A percentile compares a stretch with the other conserved stretches of the same genome.
Evolutionary conservation across 2,888 invertebrate species (phyloP).

Genomic region (Xylocampa areola): DNA sequence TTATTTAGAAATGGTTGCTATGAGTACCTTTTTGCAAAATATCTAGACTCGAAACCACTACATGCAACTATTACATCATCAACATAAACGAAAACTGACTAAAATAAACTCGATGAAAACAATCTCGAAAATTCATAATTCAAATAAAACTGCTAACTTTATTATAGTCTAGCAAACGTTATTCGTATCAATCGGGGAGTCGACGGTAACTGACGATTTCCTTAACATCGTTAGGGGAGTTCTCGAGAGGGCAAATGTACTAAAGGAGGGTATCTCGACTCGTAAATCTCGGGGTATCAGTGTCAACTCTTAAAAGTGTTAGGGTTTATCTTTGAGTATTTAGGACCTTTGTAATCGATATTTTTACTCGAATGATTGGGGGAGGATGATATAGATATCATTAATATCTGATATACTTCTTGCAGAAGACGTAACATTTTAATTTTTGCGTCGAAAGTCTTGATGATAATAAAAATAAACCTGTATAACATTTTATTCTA

Average conservation of each 20-base stretch:
- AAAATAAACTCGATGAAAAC: slow-evolving; percentile 28
- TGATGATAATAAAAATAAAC: no score
- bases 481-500: neutral
- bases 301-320: slow-evolving; percentile 56
- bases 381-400: neutral
- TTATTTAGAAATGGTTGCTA: no score
- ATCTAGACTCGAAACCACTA: slow-evolving; percentile 13
- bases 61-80: slow-evolving; percentile 14
- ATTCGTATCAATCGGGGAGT: slow-evolving; percentile 62
- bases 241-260: slow-evolving; percentile 32
- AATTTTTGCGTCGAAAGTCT: no score
- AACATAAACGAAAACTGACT: slow-evolving; percentile 15
- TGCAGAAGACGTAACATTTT: neutral
- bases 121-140: slow-evolving; percentile 40
- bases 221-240: slow-evolving; percentile 66
- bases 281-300: slow-evolving; percentile 58
- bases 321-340: slow-evolving; percentile 48
- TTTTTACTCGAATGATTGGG: slow-evolving; percentile 18
- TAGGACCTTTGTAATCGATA: slow-evolving; percentile 44
- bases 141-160: slow-evolving; percentile 51
- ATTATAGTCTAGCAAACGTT: slow-evolving; percentile 53
- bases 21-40: slow-evolving; percentile 4
- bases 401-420: neutral
- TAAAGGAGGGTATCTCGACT: slow-evolving; percentile 35
- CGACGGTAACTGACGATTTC: slow-evolving; percentile 67